Conservation (phyloP, 2,797 vertebrate genomes). For the Melanotaenia parkinsoni region DNA sequence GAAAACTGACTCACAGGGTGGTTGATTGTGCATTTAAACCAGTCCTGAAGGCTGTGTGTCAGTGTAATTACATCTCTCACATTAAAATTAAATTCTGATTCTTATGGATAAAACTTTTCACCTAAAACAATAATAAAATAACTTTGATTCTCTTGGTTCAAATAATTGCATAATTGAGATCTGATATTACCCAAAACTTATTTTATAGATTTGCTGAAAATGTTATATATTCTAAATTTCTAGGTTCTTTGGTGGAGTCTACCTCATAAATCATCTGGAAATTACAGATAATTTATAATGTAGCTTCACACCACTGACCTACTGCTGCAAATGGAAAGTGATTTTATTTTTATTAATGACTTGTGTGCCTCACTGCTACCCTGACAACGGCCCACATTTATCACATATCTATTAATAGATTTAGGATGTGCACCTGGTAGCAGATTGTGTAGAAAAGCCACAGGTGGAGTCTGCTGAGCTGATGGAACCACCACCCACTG, state of each 20-base stretch:
- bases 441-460: conserved; percentile 48
- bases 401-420: conserved; percentile 61
- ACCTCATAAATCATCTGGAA: neutral
- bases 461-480: conserved; percentile 39
- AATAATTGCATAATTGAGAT: neutral
- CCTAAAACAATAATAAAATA: too few relatives aligned
- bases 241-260: neutral
- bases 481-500: conserved; percentile 57
- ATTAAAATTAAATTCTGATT: too few relatives aligned
- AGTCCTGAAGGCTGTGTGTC: too few relatives aligned
- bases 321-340: conserved; percentile 26
- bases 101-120: too few relatives aligned
- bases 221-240: neutral
- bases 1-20: too few relatives aligned
- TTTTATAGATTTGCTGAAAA: neutral
- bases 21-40: too few relatives aligned
- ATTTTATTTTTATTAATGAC: conserved; percentile 54
- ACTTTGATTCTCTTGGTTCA: neutral
- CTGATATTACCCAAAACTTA: too few relatives aligned
- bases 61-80: too few relatives aligned
- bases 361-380: conserved; percentile 46
- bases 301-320: conserved; percentile 23
- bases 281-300: neutral
- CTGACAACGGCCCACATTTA: conserved; percentile 44
- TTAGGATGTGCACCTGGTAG: conserved; percentile 57